Evolutionary conservation across 2,888 invertebrate species (phyloP).

Genomic region (Incurvaria masculella): DNA sequence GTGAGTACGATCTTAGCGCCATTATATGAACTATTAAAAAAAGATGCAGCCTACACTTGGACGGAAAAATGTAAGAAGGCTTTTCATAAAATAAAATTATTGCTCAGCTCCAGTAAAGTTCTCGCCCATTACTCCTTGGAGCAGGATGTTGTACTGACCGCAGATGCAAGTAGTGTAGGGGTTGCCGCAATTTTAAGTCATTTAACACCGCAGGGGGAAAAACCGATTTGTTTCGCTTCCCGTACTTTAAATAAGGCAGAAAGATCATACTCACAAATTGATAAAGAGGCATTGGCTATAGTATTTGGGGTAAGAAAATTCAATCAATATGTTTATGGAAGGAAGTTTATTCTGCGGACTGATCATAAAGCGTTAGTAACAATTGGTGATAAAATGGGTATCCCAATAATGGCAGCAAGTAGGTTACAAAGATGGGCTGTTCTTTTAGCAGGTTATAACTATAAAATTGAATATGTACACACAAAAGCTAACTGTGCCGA

Average conservation of each 20-base stretch:
- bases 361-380: no score
- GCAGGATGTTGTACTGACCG: slow-evolving; percentile 11
- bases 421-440: no score
- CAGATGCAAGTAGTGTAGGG: slow-evolving; percentile 12
- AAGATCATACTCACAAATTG: slow-evolving; percentile 4
- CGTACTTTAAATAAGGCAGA: slow-evolving; percentile 6
- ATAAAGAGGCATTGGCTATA: slow-evolving; percentile 13
- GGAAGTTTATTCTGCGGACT: slow-evolving; percentile 8
- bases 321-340: slow-evolving; percentile 11
- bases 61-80: slow-evolving; percentile 1
- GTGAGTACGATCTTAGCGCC: slow-evolving; percentile 11
- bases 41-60: slow-evolving; percentile 8
- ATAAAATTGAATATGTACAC: no score
- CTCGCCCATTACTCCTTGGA: slow-evolving; percentile 11
- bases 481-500: no score
- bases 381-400: slow-evolving; percentile 13
- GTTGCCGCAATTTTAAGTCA: slow-evolving; percentile 9
- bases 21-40: slow-evolving; percentile 9
- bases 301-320: slow-evolving; percentile 10
- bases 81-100: slow-evolving; percentile 8
- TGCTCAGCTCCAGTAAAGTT: slow-evolving; percentile 7
- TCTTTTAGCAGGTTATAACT: no score
- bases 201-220: slow-evolving; percentile 4
- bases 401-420: slow-evolving; percentile 12
- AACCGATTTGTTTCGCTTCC: slow-evolving; percentile 10